Conservation (phyloP, 2,888 invertebrate species). For the Watsonalla cultraria region DNA sequence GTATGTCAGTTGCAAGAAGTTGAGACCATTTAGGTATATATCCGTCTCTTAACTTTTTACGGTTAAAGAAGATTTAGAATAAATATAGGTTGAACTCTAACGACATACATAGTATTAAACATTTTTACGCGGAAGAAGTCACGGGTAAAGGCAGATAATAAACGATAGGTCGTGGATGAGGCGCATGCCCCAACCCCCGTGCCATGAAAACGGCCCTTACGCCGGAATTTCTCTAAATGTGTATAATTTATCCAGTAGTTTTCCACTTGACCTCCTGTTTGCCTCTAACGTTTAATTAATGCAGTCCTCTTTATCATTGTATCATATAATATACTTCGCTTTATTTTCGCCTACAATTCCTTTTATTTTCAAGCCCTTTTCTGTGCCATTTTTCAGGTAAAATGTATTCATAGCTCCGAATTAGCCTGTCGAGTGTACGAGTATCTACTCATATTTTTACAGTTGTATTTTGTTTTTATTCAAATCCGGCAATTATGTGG, state of each 20-base stretch:
- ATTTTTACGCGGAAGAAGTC: too few species aligned
- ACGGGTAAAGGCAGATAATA: too few species aligned
- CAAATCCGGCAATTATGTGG: neutral
- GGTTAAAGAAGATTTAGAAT: too few species aligned
- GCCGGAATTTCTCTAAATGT: conserved; percentile 25
- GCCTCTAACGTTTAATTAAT: conserved; percentile 31
- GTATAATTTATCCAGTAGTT: conserved; percentile 34
- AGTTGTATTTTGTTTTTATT: neutral
- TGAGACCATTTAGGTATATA: too few species aligned
- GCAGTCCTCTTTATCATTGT: conserved; percentile 21
- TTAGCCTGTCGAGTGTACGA: neutral
- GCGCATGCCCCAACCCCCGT: too few species aligned
- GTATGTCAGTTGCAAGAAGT: too few species aligned
- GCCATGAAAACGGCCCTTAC: conserved; percentile 4
- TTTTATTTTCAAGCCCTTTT: neutral
- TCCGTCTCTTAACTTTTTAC: too few species aligned
- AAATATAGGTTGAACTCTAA: too few species aligned
- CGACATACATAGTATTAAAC: too few species aligned
- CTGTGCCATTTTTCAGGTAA: neutral
- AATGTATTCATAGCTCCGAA: neutral
- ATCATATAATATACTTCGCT: conserved; percentile 16
- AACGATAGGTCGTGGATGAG: too few species aligned
- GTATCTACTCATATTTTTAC: neutral
- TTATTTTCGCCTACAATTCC: neutral
- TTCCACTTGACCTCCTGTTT: conserved; percentile 26